Base-by-base conservation (phyloP, 2,888 invertebrate genomes). In the Dasypolia templi region DNA sequence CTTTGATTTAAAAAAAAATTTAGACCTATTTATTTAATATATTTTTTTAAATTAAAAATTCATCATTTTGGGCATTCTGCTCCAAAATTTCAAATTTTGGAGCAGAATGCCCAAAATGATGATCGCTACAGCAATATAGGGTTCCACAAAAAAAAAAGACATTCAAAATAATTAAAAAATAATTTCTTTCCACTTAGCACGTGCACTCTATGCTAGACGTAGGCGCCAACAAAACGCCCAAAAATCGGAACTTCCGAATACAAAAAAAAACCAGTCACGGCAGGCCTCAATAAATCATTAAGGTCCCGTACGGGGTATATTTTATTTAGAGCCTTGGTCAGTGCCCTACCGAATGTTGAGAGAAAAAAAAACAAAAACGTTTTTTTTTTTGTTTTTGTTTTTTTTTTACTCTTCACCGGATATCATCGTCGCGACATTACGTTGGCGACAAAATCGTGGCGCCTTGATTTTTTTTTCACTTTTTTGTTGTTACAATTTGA, bases 371-470 rank as follows among this genome's bases (percentile, higher is more conserved):
- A 46, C 3, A 51, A 56, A 61, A 72, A 72, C 64, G 32, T 75
- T 32, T 46, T 72, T 59, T 74, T 79, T 84, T 88, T 83, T 89
- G 86, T 86, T 51, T 69, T 79, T 86, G 85, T 90, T 86, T 75
- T 80, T 83, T 85, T 88, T 85, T 91, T 87, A 87, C 61, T 75
- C 80, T 87, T 86, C 91, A 94, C 95, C 95, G 95, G 95, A 95
- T 94, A 93, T 95, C 91, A 92, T 84, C 92, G 94, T 88, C 94
- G 94, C 92, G 94, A 93, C 94, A 92, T 85, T 88, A 88, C 91
- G 89, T 85, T 90, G 94, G 95, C 94, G 95, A 94, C 95, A 94
- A 94, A 93, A 89, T 86, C 90, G 82, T 94, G 95, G 95, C 95
- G 95, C 95, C 95, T 92, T 86, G 55, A 65, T 35, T 82, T 91